A percentile compares a stretch with the other conserved stretches of the same genome.
These are phyloP conservation scores for Hemicordylus capensis DNA, from an alignment of 2,113 vertebrate species.

Conservation along the genomic window DNA sequence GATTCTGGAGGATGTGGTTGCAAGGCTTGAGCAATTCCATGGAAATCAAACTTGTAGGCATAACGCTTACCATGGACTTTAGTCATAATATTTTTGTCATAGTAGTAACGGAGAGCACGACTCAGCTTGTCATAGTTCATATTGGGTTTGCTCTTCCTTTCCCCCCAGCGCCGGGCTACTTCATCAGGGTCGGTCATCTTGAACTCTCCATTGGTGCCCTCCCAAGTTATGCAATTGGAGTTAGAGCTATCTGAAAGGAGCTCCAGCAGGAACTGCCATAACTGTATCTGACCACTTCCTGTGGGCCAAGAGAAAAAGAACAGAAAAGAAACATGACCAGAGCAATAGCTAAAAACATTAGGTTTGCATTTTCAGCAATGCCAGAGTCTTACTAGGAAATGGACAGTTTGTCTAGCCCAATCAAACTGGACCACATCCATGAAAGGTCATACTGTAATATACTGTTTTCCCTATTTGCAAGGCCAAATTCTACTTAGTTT, in stretches of 20 bases:
- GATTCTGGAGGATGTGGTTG: conserved; percentile 89
- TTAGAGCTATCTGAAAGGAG: conserved; percentile 88
- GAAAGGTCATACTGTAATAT: conserved; percentile 16
- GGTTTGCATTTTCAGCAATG: background rate
- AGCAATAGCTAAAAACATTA: background rate
- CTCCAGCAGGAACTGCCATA: conserved; percentile 91
- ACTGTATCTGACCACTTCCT: conserved; percentile 91
- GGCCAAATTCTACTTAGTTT: background rate
- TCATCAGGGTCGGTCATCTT: conserved; percentile 91
- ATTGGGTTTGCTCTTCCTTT: conserved; percentile 89
- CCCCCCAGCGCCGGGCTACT: conserved; percentile 89
- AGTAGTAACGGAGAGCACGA: conserved; percentile 89
- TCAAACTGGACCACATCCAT: background rate
- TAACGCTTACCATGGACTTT: conserved; percentile 92
- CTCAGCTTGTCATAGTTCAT: conserved; percentile 94
- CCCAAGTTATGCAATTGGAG: conserved; percentile 90
- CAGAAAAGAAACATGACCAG: background rate
- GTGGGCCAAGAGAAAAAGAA: background rate
- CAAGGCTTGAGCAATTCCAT: conserved; percentile 89
- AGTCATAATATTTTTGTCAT: conserved; percentile 95
- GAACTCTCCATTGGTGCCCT: conserved; percentile 90
- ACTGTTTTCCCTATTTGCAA: conserved; percentile 44
- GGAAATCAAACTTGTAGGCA: conserved; percentile 92
- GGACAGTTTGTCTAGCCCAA: background rate
- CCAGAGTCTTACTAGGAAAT: background rate